Conservation (phyloP, 2,113 vertebrate genomes). For the Picathartes gymnocephalus region DNA sequence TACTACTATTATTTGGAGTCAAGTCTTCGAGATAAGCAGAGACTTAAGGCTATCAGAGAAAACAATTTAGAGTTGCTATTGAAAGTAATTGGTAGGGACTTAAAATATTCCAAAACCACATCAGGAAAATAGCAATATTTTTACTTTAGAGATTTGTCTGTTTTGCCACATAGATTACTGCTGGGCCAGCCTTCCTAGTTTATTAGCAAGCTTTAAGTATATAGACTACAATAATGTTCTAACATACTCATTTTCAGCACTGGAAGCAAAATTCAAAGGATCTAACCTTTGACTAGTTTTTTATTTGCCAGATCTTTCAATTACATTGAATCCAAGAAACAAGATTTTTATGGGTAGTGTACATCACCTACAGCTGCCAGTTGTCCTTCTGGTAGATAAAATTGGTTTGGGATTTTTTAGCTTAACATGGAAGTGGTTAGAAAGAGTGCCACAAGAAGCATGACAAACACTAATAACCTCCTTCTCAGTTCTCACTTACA, state of each 20-base stretch:
- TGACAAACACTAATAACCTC: slow-evolving; percentile 55
- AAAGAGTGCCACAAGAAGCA: slow-evolving; percentile 1
- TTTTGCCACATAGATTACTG: background rate
- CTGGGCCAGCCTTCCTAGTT: background rate
- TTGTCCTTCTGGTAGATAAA: background rate
- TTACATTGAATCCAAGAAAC: background rate
- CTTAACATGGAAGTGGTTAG: background rate
- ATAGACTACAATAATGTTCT: background rate
- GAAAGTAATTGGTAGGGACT: background rate
- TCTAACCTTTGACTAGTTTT: background rate
- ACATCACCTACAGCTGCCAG: background rate
- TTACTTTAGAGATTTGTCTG: background rate
- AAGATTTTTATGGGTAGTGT: background rate
- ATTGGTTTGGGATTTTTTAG: background rate
- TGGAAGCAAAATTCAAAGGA: background rate
- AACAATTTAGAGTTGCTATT: background rate
- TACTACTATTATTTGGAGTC: background rate
- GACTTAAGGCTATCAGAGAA: background rate
- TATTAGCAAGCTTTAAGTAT: background rate
- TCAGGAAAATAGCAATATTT: background rate
- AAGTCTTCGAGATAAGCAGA: background rate
- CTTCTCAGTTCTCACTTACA: background rate
- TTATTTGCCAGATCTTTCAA: background rate
- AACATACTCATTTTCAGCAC: background rate
- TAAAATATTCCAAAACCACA: background rate